Conservation (phyloP, 2,888 invertebrate species). For the Bedellia somnulentella region DNA sequence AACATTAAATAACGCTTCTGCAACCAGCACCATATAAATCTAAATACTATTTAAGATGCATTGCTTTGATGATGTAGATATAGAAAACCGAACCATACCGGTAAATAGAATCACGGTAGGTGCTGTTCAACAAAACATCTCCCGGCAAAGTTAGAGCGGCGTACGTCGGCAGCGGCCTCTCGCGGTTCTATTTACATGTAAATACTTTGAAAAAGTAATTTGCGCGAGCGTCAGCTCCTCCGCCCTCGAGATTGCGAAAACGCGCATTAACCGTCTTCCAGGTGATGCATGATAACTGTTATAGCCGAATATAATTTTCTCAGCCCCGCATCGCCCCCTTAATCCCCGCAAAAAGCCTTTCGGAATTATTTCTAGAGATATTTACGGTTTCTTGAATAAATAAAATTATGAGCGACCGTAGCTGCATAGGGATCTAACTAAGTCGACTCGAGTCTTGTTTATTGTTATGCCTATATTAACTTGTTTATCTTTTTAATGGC, state of each 20-base stretch:
- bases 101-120: no score
- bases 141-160: no score
- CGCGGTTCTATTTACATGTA: slow-evolving; percentile 53
- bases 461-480: slow-evolving; percentile 60
- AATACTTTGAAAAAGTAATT: slow-evolving; percentile 63
- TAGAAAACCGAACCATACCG: no score
- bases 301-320: slow-evolving; percentile 61
- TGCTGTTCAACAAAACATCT: no score
- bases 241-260: slow-evolving; percentile 60
- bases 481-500: slow-evolving; percentile 61
- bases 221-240: slow-evolving; percentile 41
- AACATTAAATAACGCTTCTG: no score
- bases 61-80: no score
- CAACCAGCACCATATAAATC: no score
- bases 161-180: slow-evolving; percentile 18
- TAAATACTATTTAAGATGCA: no score
- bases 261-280: slow-evolving; percentile 57
- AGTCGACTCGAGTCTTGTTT: slow-evolving; percentile 42
- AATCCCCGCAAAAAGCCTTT: slow-evolving; percentile 57
- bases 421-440: slow-evolving; percentile 37
- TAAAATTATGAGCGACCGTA: slow-evolving; percentile 53
- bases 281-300: slow-evolving; percentile 63
- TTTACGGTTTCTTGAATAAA: slow-evolving; percentile 60
- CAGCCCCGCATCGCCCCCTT: slow-evolving; percentile 54
- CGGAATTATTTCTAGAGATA: slow-evolving; percentile 57